These are phyloP conservation scores for Ichneumoninae sp. DNA, from an alignment of 2,888 invertebrate species.

Conservation along the genomic window DNA sequence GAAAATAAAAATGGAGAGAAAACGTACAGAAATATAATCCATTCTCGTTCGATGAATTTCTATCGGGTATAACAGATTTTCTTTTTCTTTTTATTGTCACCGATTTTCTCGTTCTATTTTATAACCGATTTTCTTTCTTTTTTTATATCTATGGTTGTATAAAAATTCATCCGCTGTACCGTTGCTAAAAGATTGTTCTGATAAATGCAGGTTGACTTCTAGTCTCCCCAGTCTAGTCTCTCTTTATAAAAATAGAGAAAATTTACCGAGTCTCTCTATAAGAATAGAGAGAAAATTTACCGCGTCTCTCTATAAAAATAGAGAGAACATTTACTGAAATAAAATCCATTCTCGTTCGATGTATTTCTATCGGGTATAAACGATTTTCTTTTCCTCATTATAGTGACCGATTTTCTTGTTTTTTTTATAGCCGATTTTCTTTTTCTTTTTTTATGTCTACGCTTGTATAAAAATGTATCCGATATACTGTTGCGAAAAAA, in stretches of 20 bases:
- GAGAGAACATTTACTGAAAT: too few relatives aligned
- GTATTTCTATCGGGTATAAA: not conserved
- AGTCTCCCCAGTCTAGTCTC: not conserved
- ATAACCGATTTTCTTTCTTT: too few relatives aligned
- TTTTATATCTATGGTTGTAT: too few relatives aligned
- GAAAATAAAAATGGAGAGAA: not conserved
- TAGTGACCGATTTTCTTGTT: not conserved
- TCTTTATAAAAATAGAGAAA: not conserved
- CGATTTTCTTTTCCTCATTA: not conserved
- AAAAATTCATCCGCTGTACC: too few relatives aligned
- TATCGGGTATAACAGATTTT: not conserved
- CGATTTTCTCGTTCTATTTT: not conserved
- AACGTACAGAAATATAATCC: too few relatives aligned
- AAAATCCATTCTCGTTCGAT: not conserved
- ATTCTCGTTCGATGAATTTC: not conserved
- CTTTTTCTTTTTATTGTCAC: not conserved
- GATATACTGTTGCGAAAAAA: not conserved
- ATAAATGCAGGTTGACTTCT: constrained; percentile 7
- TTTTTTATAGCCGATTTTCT: too few relatives aligned
- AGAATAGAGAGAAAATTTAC: too few relatives aligned
- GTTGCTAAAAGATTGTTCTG: constrained; percentile 38
- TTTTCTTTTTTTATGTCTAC: too few relatives aligned
- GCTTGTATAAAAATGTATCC: too few relatives aligned
- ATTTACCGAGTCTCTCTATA: too few relatives aligned
- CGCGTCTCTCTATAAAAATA: too few relatives aligned